Evolutionary conservation across 2,888 invertebrate species (phyloP), one percentile per base, ranked within the genome.

Genomic region (Xylophagus ater): DNA sequence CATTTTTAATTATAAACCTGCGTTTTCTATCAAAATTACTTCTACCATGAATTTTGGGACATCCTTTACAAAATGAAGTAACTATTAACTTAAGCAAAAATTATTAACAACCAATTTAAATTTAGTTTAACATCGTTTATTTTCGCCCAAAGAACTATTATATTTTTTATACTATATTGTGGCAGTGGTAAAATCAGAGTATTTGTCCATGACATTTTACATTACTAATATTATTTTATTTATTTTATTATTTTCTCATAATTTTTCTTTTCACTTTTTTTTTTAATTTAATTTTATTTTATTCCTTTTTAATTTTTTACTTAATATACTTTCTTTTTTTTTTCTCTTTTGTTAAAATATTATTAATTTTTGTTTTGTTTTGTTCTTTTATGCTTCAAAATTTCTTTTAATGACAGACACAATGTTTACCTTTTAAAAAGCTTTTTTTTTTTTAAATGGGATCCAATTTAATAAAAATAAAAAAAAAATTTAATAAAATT

Each of bases 131-230:
- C 47, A 48, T 48, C 43, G 42, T 48, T 48, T 48, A 48, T 48
- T 57, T 57, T 60, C 57, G 62, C 62, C 63, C 64, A 63, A 64
- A 62, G 63, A 64, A 62, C 64, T 60, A 60, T n/a, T 61, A 51
- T 48, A 46, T 50, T 51, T n/a, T n/a, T n/a, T 56, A 50, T 48
- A 50, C 47, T 50, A 51, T 51, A 49, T 48, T 51, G 51, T 53
- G 52, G 52, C 52, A 53, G 52, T 53, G 51, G 52, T 53, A 51
- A 51, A 53, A 51, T 53, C 50, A 53, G 51, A 50, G 49, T 53
- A 51, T 53, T 49, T 54, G 50, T 52, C 51, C 50, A 51, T 51
- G 51, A 49, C 51, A 51, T 50, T 51, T 49, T 51, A 47, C 44
- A 46, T 47, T 48, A 42, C 45, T 47, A 35, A 47, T 44, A 36